phyloP scores from a whole-genome alignment of 2,797 vertebrate species.

The Poeciliopsis presidionis region DNA sequence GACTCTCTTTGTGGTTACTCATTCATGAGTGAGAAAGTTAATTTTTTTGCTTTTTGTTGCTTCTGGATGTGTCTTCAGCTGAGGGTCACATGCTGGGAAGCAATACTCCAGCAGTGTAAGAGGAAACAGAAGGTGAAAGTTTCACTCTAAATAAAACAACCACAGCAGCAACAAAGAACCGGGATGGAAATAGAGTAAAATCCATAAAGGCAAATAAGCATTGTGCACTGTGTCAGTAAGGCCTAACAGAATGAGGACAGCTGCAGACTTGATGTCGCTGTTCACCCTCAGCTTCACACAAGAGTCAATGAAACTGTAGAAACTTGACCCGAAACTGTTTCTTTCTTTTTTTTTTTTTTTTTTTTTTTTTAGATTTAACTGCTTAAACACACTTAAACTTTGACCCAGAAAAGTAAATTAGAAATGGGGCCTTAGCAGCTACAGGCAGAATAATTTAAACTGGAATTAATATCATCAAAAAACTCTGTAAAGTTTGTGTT shows the following conservation, averaged over 20 bases:
- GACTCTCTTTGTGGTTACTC: constrained; percentile 21
- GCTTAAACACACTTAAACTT: constrained; percentile 56
- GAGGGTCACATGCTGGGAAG: constrained; percentile 37
- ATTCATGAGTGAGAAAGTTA: neutral
- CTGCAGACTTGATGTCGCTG: constrained; percentile 28
- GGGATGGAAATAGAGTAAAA: constrained; percentile 37
- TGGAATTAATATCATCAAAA: constrained; percentile 37
- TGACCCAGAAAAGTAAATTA: constrained; percentile 54
- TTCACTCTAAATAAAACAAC: constrained; percentile 34
- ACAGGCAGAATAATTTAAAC: constrained; percentile 44
- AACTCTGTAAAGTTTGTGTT: constrained; percentile 32
- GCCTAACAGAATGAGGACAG: constrained; percentile 58
- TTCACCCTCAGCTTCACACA: constrained; percentile 23
- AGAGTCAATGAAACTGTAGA: constrained; percentile 2
- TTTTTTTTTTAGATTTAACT: constrained; percentile 36
- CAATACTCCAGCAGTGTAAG: constrained; percentile 2
- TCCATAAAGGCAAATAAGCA: constrained; percentile 57
- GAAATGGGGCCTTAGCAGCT: constrained; percentile 47
- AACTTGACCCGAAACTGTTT: constrained; percentile 27
- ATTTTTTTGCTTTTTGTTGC: constrained; percentile 5
- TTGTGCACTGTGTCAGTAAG: constrained; percentile 48
- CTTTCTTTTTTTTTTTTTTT: neutral
- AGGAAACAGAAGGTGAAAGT: constrained; percentile 1
- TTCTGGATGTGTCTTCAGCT: constrained; percentile 19
- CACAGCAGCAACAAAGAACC: constrained; percentile 7